Evolutionary conservation across 2,888 invertebrate genomes (phyloP).

Genomic region (Colletes collaris): DNA sequence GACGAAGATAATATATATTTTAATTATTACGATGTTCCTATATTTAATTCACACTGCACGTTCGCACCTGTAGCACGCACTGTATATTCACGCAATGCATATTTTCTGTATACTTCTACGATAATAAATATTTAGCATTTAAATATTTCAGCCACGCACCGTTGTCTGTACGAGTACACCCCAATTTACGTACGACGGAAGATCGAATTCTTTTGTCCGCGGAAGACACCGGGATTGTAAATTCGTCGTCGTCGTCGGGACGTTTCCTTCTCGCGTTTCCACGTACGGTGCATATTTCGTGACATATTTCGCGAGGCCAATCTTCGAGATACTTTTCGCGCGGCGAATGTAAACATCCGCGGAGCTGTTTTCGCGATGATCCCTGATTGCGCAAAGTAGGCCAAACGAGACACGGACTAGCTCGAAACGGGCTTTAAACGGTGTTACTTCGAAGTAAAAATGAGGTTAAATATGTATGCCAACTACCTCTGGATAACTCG

Average conservation of each 20-base stretch:
- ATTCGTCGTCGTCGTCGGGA: conserved; percentile 1
- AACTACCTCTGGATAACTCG: conserved; percentile 21
- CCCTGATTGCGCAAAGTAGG: conserved; percentile 31
- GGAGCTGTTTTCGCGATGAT: conserved; percentile 17
- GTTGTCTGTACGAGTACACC: too few species aligned
- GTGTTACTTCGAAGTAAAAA: conserved; percentile 26
- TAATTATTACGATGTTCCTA: conserved; percentile 41
- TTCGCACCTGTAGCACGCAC: conserved; percentile 47
- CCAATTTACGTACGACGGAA: too few species aligned
- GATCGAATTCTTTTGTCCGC: not conserved
- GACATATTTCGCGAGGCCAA: conserved; percentile 14
- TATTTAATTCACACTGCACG: conserved; percentile 35
- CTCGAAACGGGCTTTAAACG: conserved; percentile 27
- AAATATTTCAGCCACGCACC: conserved; percentile 1
- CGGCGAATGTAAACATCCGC: conserved; percentile 33
- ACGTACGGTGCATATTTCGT: not conserved
- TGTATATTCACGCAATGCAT: conserved; percentile 42
- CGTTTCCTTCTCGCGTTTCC: not conserved
- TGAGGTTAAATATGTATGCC: conserved; percentile 51
- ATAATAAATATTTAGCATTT: conserved; percentile 60
- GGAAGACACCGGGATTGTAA: conserved; percentile 13
- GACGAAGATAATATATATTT: not conserved
- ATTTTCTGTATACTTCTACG: conserved; percentile 60
- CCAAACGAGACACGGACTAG: conserved; percentile 27
- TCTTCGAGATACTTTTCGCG: conserved; percentile 27